A percentile compares a stretch with the other conserved stretches of the same genome.
Evolutionary conservation across 1,140 invertebrate genomes (phyloP).

Genomic region (Drosophila chauvacae): DNA sequence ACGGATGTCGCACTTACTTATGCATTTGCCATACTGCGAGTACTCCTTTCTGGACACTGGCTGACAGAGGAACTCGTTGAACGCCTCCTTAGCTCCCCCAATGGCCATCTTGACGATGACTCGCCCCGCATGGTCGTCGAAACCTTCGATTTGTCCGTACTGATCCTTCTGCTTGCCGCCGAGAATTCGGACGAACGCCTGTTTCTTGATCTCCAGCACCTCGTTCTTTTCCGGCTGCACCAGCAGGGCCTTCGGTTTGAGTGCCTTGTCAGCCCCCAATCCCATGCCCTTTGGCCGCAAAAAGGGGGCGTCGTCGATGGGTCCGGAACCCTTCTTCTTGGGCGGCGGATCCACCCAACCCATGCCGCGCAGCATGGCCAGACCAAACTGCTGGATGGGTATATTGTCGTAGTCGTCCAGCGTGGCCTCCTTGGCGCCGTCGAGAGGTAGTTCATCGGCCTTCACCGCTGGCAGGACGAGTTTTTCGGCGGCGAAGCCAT

Average conservation of each 20-base stretch:
- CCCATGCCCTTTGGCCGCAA: conserved; percentile 94
- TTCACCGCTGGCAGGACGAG: conserved; percentile 86
- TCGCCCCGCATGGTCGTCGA: conserved; percentile 93
- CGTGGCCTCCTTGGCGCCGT: conserved; percentile 88
- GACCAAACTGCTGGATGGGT: conserved; percentile 94
- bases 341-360: conserved; percentile 90
- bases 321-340: conserved; percentile 88
- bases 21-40: conserved; percentile 91
- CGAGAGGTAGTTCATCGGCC: conserved; percentile 85
- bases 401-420: conserved; percentile 96
- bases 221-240: conserved; percentile 86
- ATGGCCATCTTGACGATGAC: conserved; percentile 92
- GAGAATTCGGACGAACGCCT: conserved; percentile 89
- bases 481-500: conserved; percentile 80
- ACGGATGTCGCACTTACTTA: conserved; percentile 87
- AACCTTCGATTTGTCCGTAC: conserved; percentile 93
- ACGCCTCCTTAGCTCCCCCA: conserved; percentile 88
- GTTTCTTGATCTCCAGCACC: conserved; percentile 88
- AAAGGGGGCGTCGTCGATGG: conserved; percentile 85
- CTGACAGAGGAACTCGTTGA: conserved; percentile 91
- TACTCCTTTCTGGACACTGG: conserved; percentile 92
- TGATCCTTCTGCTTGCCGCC: conserved; percentile 90
- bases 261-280: conserved; percentile 92
- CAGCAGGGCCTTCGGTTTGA: conserved; percentile 84
- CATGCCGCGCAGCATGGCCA: conserved; percentile 97